These are phyloP conservation scores for Sphinx pinastri DNA, from an alignment of 2,888 invertebrate genomes.

Conservation along the genomic window DNA sequence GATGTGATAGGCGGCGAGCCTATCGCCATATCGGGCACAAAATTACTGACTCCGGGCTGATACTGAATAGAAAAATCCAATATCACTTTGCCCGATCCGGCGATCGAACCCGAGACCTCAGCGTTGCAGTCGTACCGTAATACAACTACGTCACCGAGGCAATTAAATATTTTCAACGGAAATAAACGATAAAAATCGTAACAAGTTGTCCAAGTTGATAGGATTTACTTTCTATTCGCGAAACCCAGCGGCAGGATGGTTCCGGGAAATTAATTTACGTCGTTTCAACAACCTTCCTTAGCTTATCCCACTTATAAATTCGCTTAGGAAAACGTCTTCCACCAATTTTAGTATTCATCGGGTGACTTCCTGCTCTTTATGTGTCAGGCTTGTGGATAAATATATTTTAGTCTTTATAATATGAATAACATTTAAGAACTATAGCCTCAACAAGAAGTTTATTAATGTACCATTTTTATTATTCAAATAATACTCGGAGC, in stretches of 20 bases:
- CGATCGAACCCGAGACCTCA: no score
- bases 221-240: slow-evolving; percentile 8
- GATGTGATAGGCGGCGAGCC: no score
- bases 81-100: no score
- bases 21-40: no score
- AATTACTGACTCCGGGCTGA: no score
- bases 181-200: background rate
- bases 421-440: background rate
- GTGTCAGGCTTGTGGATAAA: background rate
- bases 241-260: background rate
- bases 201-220: slow-evolving; percentile 7
- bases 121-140: no score
- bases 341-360: slow-evolving; percentile 45
- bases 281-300: slow-evolving; percentile 29
- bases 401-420: background rate
- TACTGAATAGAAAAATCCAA: no score
- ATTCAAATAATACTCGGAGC: no score
- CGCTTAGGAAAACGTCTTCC: slow-evolving; percentile 39
- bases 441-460: background rate
- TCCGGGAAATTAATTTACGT: slow-evolving; percentile 25
- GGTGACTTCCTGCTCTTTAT: slow-evolving; percentile 13
- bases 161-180: no score
- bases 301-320: slow-evolving; percentile 38
- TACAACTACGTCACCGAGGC: no score
- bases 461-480: no score